Evolutionary conservation across 2,113 vertebrate genomes (phyloP).

Genomic region (Uropsilus gracilis): DNA sequence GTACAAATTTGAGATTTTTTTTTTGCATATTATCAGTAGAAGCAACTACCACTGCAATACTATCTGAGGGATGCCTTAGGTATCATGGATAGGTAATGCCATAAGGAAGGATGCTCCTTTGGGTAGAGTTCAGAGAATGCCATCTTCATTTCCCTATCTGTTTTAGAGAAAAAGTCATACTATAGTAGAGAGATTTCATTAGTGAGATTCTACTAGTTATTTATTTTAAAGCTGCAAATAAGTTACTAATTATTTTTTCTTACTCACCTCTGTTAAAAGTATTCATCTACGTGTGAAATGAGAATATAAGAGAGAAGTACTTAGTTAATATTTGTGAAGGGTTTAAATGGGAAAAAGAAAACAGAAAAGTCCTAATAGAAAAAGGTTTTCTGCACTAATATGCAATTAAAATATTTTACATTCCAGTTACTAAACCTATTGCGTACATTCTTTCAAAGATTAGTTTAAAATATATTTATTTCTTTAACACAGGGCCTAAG

Average conservation of each 20-base stretch:
- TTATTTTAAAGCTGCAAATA: conserved; percentile 55
- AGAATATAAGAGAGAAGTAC: conserved; percentile 36
- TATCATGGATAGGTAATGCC: not conserved
- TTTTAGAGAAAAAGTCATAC: conserved; percentile 13
- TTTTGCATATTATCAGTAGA: conserved; percentile 20
- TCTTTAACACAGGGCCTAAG: not conserved
- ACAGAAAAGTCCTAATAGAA: conserved; percentile 40
- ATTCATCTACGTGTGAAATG: conserved; percentile 59
- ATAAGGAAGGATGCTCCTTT: not conserved
- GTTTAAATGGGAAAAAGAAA: conserved; percentile 38
- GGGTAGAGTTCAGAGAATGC: not conserved
- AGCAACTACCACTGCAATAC: not conserved
- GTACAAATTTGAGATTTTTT: conserved; percentile 30
- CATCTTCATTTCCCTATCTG: not conserved
- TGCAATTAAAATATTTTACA: conserved; percentile 63
- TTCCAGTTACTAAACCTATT: conserved; percentile 40
- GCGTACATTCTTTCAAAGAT: conserved; percentile 56
- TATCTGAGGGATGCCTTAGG: not conserved
- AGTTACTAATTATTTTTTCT: conserved; percentile 44
- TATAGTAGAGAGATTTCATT: not conserved
- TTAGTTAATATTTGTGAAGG: conserved; percentile 57
- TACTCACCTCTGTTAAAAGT: conserved; percentile 52
- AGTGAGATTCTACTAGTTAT: not conserved
- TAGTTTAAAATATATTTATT: conserved; percentile 52
- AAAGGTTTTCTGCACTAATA: conserved; percentile 23